phyloP scores from a whole-genome alignment of 2,888 invertebrate species.

The Clostera curtula region DNA sequence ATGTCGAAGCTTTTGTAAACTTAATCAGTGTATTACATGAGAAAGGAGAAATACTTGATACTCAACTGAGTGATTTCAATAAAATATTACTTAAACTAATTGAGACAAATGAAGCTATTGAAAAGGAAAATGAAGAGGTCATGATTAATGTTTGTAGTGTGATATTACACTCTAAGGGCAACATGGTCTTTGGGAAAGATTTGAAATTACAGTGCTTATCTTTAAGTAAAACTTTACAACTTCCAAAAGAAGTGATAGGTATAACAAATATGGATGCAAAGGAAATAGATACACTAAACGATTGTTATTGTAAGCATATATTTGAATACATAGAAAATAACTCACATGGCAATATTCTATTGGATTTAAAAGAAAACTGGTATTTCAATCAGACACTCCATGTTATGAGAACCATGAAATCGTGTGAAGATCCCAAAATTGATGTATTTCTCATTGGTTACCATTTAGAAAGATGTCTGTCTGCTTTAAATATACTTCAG shows the following conservation, averaged over 20 bases:
- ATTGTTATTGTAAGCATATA: conserved; percentile 38
- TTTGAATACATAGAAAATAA: conserved; percentile 24
- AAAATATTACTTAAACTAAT: conserved; percentile 31
- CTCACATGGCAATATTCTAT: conserved; percentile 18
- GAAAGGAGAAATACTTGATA: conserved; percentile 41
- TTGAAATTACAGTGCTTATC: conserved; percentile 43
- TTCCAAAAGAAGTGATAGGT: conserved; percentile 34
- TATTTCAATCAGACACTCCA: conserved; percentile 37
- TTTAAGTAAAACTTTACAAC: conserved; percentile 32
- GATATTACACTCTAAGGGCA: conserved; percentile 32
- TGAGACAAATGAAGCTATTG: conserved; percentile 19
- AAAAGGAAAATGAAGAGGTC: conserved; percentile 23
- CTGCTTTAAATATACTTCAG: conserved; percentile 40
- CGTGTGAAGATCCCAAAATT: conserved; percentile 31
- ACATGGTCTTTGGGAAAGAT: conserved; percentile 37
- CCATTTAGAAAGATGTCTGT: conserved; percentile 39
- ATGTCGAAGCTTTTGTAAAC: conserved; percentile 40
- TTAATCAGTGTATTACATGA: conserved; percentile 40
- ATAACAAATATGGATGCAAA: conserved; percentile 35
- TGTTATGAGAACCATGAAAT: conserved; percentile 36
- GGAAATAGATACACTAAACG: conserved; percentile 41
- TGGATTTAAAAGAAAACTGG: conserved; percentile 36
- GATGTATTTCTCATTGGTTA: conserved; percentile 39
- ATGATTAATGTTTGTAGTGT: conserved; percentile 37
- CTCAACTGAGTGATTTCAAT: conserved; percentile 36